Percentiles rank a stretch among this genome's conserved stretches.
Conservation (phyloP, 1,140 invertebrate genomes). For the Frieseomelitta varia region DNA sequence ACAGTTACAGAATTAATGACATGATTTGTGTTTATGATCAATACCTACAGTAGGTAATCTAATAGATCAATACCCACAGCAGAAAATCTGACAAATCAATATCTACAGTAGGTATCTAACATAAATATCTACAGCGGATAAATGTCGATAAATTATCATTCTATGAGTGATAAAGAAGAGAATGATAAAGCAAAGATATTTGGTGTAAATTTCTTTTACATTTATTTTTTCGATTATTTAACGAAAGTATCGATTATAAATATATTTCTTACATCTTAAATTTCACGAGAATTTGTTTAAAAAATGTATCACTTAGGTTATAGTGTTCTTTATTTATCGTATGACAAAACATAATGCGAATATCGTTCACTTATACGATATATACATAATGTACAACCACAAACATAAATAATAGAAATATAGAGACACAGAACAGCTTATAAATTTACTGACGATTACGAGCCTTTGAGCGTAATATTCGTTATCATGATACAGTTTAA, state of each 20-base stretch:
- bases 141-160: neutral
- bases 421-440: neutral
- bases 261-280: neutral
- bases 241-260: neutral
- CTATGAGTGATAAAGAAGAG: neutral
- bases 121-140: neutral
- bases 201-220: neutral
- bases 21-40: too few relatives aligned
- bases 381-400: slow-evolving; percentile 48
- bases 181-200: neutral
- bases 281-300: neutral
- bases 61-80: too few relatives aligned
- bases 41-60: too few relatives aligned
- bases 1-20: too few relatives aligned
- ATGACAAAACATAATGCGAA: slow-evolving; percentile 45
- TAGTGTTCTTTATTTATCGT: slow-evolving; percentile 39
- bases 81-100: too few relatives aligned
- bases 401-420: slow-evolving; percentile 33
- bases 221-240: neutral
- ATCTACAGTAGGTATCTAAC: too few relatives aligned
- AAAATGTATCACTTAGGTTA: neutral
- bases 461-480: neutral
- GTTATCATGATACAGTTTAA: neutral
- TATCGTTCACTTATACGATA: slow-evolving; percentile 26
- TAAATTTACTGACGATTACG: neutral